Evolutionary conservation across 2,797 vertebrate species (phyloP), one percentile per base, ranked within the genome.

Genomic region (Trachurus trachurus): DNA sequence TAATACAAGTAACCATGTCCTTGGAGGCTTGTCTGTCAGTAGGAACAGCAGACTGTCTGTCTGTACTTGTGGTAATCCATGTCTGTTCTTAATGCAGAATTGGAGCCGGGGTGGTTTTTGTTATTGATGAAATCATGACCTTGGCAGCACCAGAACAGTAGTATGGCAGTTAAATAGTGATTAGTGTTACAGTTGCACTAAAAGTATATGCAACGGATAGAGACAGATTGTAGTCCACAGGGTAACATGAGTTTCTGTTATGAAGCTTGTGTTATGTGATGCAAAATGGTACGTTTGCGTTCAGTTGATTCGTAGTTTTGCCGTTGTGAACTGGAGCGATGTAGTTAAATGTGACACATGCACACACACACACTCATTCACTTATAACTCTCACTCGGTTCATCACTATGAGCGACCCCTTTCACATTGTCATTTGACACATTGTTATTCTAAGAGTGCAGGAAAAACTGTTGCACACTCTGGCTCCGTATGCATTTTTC

Each of bases 41-140:
- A 65, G 57, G 9, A 78, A 52, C 59, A 70, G 82, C 79, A 89
- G 90, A 87, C 88, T 84, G 79, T 16, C 67, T 66, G 85, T 82
- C 86, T 88, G 85, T 84, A 74, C 87, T 85, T 88, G 88, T 85
- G 85, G 87, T 85, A 52, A 68, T 89, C 68, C 74, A 47, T 37
- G 72, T 83, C 69, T 87, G 80, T 71, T 83, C 60, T 64, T 82
- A 71, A 84, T 71, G 69, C 69, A 7, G 42, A 45, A 39, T 53
- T 79, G 60, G 81, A 87, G 75, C 71, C 58, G 0, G 42, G 1
- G 54, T 29, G 74, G 66, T 77, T 88, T 80, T 70, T 71, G 63
- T 74, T 59, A 78, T 74, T 66, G 76, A 87, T 83, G 83, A 83
- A 83, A 87, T 71, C 54, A 16, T 71, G 68, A 85, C 71, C 71